A percentile compares a stretch with the other conserved stretches of the same genome.
Conservation (phyloP, 2,888 invertebrate genomes). For the Cyaniris semiargus region DNA sequence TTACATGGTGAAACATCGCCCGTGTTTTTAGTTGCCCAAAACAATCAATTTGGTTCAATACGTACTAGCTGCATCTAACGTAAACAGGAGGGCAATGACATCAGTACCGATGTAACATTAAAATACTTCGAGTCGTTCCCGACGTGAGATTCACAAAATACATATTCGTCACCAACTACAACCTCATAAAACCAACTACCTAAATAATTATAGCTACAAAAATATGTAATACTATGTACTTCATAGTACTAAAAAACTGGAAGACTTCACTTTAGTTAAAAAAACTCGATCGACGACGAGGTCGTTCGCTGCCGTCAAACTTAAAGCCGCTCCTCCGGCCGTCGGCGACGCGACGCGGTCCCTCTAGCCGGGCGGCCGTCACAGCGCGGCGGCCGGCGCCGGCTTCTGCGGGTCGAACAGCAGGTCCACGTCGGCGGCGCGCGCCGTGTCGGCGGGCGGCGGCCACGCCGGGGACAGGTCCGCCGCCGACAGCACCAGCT, state of each 20-base stretch:
- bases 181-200: neutral
- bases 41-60: too few species aligned
- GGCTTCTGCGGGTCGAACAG: conserved; percentile 16
- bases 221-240: neutral
- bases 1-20: too few species aligned
- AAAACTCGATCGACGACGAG: neutral
- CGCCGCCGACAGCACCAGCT: neutral
- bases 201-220: neutral
- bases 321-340: neutral
- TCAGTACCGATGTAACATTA: neutral
- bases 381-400: neutral
- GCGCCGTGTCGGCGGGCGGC: neutral
- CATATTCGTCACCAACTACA: neutral
- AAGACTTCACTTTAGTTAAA: neutral
- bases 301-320: neutral
- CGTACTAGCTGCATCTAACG: too few species aligned
- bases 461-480: neutral
- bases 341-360: neutral
- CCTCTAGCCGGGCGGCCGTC: neutral
- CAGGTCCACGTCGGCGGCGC: neutral
- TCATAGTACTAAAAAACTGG: neutral
- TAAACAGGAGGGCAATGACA: neutral
- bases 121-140: neutral
- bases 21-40: too few species aligned
- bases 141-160: neutral